phyloP scores from a whole-genome alignment of 2,888 invertebrate species.

The Acrocera orbiculus region DNA sequence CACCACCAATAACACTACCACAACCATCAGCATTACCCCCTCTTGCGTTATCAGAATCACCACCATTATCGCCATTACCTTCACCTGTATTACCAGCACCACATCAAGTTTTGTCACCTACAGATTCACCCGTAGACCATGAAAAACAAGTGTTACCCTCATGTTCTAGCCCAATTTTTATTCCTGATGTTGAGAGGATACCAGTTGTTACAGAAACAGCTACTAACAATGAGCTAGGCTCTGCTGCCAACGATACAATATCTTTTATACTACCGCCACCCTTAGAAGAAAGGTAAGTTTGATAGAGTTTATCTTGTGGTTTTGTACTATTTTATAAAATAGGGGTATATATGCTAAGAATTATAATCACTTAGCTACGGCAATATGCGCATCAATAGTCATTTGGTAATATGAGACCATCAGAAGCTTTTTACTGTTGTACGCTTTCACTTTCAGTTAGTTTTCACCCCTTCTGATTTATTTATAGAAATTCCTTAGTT shows the following conservation, averaged over 20 bases:
- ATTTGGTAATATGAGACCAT: too few relatives aligned
- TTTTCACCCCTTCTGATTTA: too few relatives aligned
- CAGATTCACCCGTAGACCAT: background rate
- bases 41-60: conserved; percentile 11
- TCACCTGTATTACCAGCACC: conserved; percentile 6
- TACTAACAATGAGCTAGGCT: conserved; percentile 2
- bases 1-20: conserved; percentile 1
- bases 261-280: conserved; percentile 5
- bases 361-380: too few relatives aligned
- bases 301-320: too few relatives aligned
- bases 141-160: too few relatives aligned
- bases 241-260: conserved; percentile 5
- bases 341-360: too few relatives aligned
- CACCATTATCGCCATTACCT: conserved; percentile 26
- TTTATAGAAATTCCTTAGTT: too few relatives aligned
- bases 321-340: too few relatives aligned
- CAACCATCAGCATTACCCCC: background rate
- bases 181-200: conserved; percentile 1
- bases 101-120: background rate
- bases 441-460: too few relatives aligned
- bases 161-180: background rate
- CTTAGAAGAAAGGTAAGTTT: conserved; percentile 12
- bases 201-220: conserved; percentile 3
- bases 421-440: too few relatives aligned
- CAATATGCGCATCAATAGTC: too few relatives aligned